Evolutionary conservation across 2,113 vertebrate genomes (phyloP).

Genomic region (Oophaga pumilio): DNA sequence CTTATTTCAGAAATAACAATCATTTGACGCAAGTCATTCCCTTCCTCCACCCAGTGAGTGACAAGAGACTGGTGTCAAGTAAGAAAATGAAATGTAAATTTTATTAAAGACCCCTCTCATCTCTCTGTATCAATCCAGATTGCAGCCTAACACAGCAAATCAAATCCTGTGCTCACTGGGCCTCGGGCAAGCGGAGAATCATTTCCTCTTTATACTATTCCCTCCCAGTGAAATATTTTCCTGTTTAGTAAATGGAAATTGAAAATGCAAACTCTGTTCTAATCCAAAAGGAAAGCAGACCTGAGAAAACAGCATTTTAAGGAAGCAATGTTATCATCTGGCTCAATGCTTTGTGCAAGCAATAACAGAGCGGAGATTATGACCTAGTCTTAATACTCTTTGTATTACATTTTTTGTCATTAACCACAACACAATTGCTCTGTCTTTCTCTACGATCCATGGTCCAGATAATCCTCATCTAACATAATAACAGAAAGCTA

Average conservation of each 20-base stretch:
- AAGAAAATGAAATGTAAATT: conserved; percentile 89
- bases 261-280: conserved; percentile 79
- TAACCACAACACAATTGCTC: conserved; percentile 66
- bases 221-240: conserved; percentile 81
- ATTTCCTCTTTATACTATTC: conserved; percentile 81
- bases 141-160: conserved; percentile 84
- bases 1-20: conserved; percentile 63
- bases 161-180: conserved; percentile 80
- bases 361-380: conserved; percentile 54
- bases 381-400: conserved; percentile 62
- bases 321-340: conserved; percentile 41
- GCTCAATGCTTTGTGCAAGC: conserved; percentile 60
- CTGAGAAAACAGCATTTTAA: conserved; percentile 63
- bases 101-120: conserved; percentile 86
- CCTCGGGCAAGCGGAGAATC: conserved; percentile 76
- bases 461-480: conserved; percentile 60
- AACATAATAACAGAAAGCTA: not conserved
- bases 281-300: conserved; percentile 70
- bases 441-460: conserved; percentile 58
- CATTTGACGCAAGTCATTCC: conserved; percentile 68
- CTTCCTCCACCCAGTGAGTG: conserved; percentile 75
- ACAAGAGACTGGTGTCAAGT: conserved; percentile 83
- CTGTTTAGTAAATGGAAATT: conserved; percentile 85
- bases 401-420: conserved; percentile 62
- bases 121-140: conserved; percentile 85